Percentiles rank a stretch among this genome's conserved stretches.
Conservation (phyloP, 2,113 vertebrate species). For the Pterocles orientalis region DNA sequence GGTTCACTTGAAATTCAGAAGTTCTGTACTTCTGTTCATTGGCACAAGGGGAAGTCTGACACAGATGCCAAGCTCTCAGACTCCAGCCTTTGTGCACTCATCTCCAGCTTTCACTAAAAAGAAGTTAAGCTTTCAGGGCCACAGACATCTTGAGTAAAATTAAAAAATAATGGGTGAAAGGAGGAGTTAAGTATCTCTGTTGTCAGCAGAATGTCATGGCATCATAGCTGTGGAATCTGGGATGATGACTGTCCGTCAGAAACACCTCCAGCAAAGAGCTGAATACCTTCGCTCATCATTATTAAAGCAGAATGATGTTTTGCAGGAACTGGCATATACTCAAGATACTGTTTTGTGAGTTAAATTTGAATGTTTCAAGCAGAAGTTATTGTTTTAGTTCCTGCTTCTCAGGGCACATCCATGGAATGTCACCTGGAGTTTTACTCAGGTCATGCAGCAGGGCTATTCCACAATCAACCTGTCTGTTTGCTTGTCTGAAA, state of each 20-base stretch:
- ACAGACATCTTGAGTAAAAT: background rate
- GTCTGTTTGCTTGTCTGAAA: background rate
- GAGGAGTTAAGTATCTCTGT: background rate
- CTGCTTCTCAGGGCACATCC: background rate
- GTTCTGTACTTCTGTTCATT: background rate
- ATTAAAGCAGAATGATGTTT: constrained; percentile 1
- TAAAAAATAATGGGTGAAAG: background rate
- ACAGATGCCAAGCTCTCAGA: background rate
- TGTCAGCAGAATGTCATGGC: constrained; percentile 8
- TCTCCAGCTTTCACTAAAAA: background rate
- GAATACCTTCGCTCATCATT: background rate
- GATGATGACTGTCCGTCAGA: background rate
- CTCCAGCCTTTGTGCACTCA: background rate
- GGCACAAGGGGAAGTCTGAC: background rate
- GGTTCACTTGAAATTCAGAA: background rate
- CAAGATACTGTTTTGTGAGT: background rate
- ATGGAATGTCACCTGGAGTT: background rate
- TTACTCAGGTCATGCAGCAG: background rate
- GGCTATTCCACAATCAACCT: background rate
- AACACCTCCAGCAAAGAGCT: background rate
- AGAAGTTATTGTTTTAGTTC: background rate
- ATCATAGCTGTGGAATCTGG: constrained; percentile 40
- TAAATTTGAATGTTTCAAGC: background rate
- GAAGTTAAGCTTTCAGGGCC: background rate
- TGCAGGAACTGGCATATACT: constrained; percentile 16